phyloP scores from a whole-genome alignment of 1,140 invertebrate species.

The Eupristina koningsbergeri region DNA sequence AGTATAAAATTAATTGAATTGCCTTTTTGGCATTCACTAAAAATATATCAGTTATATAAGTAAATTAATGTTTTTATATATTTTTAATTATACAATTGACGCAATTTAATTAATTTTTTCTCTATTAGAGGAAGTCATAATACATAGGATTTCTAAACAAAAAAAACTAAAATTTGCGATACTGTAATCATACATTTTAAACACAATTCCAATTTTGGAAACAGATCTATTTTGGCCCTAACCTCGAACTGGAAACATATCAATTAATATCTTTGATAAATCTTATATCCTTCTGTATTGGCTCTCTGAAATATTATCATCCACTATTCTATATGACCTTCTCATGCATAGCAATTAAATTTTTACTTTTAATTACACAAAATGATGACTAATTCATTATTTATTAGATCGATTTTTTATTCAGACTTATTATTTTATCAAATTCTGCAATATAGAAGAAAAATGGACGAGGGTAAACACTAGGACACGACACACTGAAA shows the following conservation, averaged over 20 bases:
- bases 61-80: too few relatives aligned
- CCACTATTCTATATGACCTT: conserved; percentile 29
- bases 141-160: neutral
- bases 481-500: neutral
- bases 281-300: neutral
- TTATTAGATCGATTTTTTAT: conserved; percentile 14
- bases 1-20: too few relatives aligned
- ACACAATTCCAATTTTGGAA: too few relatives aligned
- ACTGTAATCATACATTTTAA: too few relatives aligned
- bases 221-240: too few relatives aligned
- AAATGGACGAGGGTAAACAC: neutral
- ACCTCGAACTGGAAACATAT: neutral
- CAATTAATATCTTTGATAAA: conserved; percentile 12
- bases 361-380: neutral
- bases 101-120: too few relatives aligned
- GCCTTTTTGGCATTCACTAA: too few relatives aligned
- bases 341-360: too few relatives aligned
- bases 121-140: too few relatives aligned
- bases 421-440: neutral
- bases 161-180: too few relatives aligned
- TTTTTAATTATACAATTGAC: too few relatives aligned
- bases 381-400: conserved; percentile 38
- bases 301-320: neutral
- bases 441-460: neutral
- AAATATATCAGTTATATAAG: too few relatives aligned